phyloP scores from a whole-genome alignment of 2,888 invertebrate species.

The Melipona bicolor region DNA sequence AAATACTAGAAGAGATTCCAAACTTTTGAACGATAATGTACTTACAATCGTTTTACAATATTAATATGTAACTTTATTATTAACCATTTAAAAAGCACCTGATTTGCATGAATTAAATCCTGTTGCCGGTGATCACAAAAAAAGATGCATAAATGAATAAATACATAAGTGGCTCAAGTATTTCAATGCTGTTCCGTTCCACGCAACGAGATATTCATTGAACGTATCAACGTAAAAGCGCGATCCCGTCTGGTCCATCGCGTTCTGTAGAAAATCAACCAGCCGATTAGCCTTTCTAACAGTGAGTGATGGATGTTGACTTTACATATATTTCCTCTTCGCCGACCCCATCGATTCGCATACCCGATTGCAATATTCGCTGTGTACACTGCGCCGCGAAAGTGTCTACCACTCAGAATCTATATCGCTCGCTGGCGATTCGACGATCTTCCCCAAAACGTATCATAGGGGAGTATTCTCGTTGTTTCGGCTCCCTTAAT shows the following conservation, averaged over 20 bases:
- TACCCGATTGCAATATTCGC: slow-evolving; percentile 71
- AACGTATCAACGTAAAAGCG: slow-evolving; percentile 28
- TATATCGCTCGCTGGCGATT: slow-evolving; percentile 54
- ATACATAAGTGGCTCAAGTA: not conserved
- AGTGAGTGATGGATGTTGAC: slow-evolving; percentile 76
- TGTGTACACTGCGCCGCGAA: slow-evolving; percentile 68
- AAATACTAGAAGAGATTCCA: not conserved
- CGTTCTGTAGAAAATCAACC: slow-evolving; percentile 64
- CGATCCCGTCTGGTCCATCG: slow-evolving; percentile 47
- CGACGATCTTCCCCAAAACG: slow-evolving; percentile 48
- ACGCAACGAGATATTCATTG: slow-evolving; percentile 16
- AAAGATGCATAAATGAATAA: not conserved
- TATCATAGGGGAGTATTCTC: slow-evolving; percentile 24
- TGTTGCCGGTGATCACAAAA: not conserved
- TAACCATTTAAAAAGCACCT: not conserved
- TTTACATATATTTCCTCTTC: slow-evolving; percentile 74
- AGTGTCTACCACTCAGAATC: slow-evolving; percentile 64
- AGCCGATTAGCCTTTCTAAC: slow-evolving; percentile 73
- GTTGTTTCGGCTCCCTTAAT: slow-evolving; percentile 49
- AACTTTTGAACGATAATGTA: not conserved
- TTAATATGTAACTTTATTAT: not conserved
- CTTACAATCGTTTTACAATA: not conserved
- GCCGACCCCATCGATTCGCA: slow-evolving; percentile 68
- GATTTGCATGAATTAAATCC: not conserved
- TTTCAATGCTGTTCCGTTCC: not conserved